Evolutionary conservation across 1,140 invertebrate genomes (phyloP).

Genomic region (Brachionus sp.): DNA sequence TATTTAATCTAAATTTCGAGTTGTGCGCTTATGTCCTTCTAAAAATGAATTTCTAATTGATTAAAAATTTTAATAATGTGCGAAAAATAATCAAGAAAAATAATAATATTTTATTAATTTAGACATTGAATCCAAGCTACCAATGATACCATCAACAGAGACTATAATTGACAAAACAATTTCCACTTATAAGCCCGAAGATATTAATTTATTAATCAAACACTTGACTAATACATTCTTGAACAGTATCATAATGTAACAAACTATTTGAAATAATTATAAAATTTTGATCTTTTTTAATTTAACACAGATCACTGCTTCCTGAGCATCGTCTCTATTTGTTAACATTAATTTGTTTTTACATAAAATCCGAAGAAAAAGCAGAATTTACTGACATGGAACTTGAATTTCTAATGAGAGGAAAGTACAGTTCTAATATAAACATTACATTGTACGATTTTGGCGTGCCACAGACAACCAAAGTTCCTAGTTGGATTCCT

Average conservation of each 20-base stretch:
- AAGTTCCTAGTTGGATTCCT: constrained; percentile 53
- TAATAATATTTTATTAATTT: not conserved
- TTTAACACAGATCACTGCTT: constrained; percentile 20
- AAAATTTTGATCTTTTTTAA: not conserved
- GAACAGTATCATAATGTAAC: constrained; percentile 15
- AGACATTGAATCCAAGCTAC: not conserved
- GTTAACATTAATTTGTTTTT: constrained; percentile 45
- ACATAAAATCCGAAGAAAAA: constrained; percentile 25
- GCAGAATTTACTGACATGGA: constrained; percentile 16
- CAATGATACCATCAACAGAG: not conserved
- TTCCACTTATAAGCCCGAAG: not conserved
- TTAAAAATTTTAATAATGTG: not conserved
- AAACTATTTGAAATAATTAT: not conserved
- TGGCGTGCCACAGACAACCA: constrained; percentile 51
- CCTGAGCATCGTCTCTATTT: constrained; percentile 48
- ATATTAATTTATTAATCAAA: not conserved
- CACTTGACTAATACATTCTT: constrained; percentile 11
- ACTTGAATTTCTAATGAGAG: constrained; percentile 45
- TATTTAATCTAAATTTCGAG: not conserved
- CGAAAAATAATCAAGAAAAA: not conserved
- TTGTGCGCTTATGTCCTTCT: not conserved
- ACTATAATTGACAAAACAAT: not conserved
- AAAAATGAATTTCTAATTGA: not conserved
- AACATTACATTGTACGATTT: constrained; percentile 57
- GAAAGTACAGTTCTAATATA: constrained; percentile 51